phyloP scores from a whole-genome alignment of 2,113 vertebrate species.

The Pedetes capensis region DNA sequence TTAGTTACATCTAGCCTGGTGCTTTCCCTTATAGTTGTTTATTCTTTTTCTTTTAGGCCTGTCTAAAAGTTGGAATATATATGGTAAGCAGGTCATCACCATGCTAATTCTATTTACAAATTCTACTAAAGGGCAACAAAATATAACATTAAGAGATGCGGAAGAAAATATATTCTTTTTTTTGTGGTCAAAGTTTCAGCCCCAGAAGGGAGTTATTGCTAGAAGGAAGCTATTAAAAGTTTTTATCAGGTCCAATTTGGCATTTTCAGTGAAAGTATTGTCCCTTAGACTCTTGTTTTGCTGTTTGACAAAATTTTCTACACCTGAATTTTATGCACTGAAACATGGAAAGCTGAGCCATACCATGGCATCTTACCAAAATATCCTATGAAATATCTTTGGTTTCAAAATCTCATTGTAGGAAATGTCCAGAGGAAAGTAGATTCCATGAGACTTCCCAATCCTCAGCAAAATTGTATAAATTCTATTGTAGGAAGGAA shows the following conservation, averaged over 20 bases:
- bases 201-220: not conserved
- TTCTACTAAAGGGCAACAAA: not conserved
- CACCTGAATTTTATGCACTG: not conserved
- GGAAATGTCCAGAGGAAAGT: not conserved
- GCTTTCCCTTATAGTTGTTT: not conserved
- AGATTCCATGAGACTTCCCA: not conserved
- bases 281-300: not conserved
- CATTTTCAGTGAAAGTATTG: not conserved
- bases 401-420: not conserved
- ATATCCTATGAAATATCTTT: not conserved
- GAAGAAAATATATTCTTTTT: not conserved
- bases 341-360: not conserved
- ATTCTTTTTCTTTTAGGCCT: not conserved
- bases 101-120: conserved; percentile 9
- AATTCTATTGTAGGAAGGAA: not conserved
- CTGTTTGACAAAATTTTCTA: not conserved
- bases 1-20: not conserved
- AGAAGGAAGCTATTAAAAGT: not conserved
- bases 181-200: not conserved
- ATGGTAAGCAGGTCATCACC: not conserved
- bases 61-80: too few species aligned
- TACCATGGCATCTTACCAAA: not conserved
- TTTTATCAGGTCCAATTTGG: not conserved
- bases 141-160: not conserved
- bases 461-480: not conserved